Conservation (phyloP, 2,888 invertebrate species). For the Leptopilina myrica region DNA sequence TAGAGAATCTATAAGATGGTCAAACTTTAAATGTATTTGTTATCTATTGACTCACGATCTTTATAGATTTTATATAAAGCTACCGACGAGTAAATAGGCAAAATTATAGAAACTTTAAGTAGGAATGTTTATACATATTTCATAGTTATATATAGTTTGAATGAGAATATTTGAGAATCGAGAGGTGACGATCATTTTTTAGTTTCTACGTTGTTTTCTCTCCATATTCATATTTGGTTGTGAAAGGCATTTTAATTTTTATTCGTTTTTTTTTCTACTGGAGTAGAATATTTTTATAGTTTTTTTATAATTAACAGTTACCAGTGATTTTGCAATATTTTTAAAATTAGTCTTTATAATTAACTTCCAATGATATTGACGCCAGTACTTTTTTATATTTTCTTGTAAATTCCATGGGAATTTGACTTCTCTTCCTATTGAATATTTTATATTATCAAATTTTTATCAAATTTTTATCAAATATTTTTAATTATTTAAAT, state of each 20-base stretch:
- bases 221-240: not conserved
- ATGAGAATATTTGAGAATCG: conserved; percentile 8
- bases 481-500: too few species aligned
- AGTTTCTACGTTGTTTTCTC: not conserved
- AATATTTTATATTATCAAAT: too few species aligned
- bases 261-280: not conserved
- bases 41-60: conserved; percentile 13
- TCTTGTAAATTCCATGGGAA: too few species aligned
- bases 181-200: not conserved
- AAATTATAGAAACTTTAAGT: conserved; percentile 15
- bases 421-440: too few species aligned
- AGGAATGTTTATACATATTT: conserved; percentile 21
- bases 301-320: too few species aligned
- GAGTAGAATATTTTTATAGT: not conserved
- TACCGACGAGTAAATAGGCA: not conserved
- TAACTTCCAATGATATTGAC: too few species aligned
- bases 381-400: too few species aligned
- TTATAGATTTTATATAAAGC: conserved; percentile 16
- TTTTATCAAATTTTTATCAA: too few species aligned
- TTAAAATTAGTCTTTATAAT: too few species aligned
- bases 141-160: not conserved
- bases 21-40: conserved; percentile 19
- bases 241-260: not conserved
- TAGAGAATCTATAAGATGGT: conserved; percentile 15
- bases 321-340: too few species aligned